These are phyloP conservation scores for Mugil cephalus DNA, from an alignment of 2,113 vertebrate genomes.

Conservation along the genomic window DNA sequence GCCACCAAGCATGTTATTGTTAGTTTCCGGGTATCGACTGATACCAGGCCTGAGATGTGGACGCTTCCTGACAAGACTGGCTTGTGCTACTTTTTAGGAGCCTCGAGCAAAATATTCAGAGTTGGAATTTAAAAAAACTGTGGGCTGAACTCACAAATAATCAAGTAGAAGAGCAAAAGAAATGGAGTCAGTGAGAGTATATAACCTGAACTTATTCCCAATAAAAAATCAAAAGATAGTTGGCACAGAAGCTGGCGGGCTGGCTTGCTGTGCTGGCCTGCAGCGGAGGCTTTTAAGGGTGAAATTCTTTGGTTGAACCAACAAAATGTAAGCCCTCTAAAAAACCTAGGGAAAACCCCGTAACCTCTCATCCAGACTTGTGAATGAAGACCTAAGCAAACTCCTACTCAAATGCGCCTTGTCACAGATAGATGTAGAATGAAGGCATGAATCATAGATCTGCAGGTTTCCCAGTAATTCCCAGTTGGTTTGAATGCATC, in stretches of 20 bases:
- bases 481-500: neutral
- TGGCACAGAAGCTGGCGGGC: no score
- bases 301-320: no score
- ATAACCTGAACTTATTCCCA: no score
- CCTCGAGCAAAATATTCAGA: slow-evolving; percentile 5
- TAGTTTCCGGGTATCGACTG: slow-evolving; percentile 25
- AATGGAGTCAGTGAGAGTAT: no score
- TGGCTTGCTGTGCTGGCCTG: no score
- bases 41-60: slow-evolving; percentile 22
- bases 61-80: slow-evolving; percentile 15
- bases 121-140: no score
- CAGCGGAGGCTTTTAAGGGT: no score
- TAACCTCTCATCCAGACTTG: neutral
- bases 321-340: no score
- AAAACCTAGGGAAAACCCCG: no score
- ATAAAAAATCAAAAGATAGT: no score
- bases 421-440: neutral
- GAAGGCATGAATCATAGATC: neutral
- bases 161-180: no score
- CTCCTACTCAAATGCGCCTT: neutral
- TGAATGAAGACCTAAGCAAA: neutral
- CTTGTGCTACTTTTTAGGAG: slow-evolving; percentile 8
- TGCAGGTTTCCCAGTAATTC: neutral
- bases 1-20: neutral
- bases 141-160: no score